These are phyloP conservation scores for Pangasius larnaudii DNA, from an alignment of 2,797 vertebrate species.

Conservation along the genomic window DNA sequence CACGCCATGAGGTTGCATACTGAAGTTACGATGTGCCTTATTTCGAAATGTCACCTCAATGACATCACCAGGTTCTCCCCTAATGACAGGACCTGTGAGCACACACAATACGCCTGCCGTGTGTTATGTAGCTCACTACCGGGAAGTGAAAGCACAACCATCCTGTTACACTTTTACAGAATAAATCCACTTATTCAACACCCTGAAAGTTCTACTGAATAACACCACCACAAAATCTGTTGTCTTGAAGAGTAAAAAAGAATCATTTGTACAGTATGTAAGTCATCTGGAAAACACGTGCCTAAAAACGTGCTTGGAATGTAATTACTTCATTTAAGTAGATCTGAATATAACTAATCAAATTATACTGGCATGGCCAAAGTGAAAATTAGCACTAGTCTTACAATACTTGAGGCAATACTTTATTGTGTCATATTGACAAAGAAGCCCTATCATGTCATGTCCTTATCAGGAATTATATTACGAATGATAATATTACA, in stretches of 20 bases:
- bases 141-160: too few relatives aligned
- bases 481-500: neutral
- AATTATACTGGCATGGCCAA: neutral
- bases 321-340: neutral
- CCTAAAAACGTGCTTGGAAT: neutral
- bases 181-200: neutral
- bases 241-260: neutral
- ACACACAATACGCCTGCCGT: neutral
- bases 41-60: constrained; percentile 77
- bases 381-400: neutral
- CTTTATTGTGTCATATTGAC: neutral
- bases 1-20: constrained; percentile 80
- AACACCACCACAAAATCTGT: neutral
- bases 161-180: neutral
- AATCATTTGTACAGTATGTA: neutral
- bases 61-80: constrained; percentile 79
- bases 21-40: constrained; percentile 74
- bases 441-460: neutral
- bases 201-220: neutral
- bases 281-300: neutral
- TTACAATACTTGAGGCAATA: neutral
- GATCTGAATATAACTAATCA: neutral
- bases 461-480: neutral
- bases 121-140: neutral
- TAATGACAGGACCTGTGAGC: constrained; percentile 78